Evolutionary conservation across 2,113 vertebrate species (phyloP).

Genomic region (Bufo gargarizans): DNA sequence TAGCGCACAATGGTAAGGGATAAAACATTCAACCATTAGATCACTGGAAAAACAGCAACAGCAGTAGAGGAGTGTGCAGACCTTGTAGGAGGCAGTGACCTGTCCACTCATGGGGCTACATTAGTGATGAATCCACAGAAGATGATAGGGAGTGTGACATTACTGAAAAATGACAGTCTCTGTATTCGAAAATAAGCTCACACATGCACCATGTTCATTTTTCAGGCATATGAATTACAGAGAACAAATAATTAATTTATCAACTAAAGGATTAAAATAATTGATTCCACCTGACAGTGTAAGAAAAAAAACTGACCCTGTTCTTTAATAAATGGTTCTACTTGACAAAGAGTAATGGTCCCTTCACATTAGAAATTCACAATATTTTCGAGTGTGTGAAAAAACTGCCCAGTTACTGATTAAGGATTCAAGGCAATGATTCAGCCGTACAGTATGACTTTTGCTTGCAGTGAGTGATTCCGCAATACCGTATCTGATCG

Average conservation of each 20-base stretch:
- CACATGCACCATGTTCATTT: background rate
- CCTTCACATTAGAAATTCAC: slow-evolving; percentile 14
- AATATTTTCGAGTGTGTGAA: slow-evolving; percentile 15
- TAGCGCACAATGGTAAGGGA: too few relatives aligned
- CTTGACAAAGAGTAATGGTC: background rate
- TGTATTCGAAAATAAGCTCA: background rate
- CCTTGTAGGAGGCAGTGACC: background rate
- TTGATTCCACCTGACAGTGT: background rate
- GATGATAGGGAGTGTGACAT: background rate
- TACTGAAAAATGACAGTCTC: background rate
- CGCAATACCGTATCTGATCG: slow-evolving; percentile 17
- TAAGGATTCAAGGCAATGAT: slow-evolving; percentile 9
- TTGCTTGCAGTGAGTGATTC: slow-evolving; percentile 22
- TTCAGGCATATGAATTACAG: background rate
- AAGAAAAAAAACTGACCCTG: background rate
- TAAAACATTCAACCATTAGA: background rate
- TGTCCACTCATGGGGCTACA: background rate
- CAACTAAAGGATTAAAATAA: slow-evolving; percentile 14
- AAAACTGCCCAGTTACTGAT: background rate
- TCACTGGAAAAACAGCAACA: background rate
- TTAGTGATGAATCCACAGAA: background rate
- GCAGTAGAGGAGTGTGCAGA: background rate
- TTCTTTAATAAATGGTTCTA: background rate
- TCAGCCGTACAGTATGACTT: slow-evolving; percentile 8
- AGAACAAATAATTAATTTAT: background rate